These are phyloP conservation scores for Glandiceps talaboti DNA, from an alignment of 53 echinoderm and acorn worm genomes.

Conservation along the genomic window DNA sequence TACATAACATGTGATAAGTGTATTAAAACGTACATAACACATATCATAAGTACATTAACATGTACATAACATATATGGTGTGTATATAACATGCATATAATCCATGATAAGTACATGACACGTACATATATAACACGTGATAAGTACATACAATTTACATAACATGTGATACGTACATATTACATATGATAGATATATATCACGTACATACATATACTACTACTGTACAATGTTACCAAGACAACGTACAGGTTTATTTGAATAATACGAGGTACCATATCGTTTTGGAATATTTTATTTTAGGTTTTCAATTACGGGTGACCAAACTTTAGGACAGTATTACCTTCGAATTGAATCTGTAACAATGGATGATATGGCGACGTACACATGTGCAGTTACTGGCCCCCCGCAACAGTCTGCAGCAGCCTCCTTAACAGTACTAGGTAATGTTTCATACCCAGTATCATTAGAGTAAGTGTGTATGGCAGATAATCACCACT, in stretches of 20 bases:
- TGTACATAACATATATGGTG: too few species aligned
- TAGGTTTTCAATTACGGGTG: slow-evolving; percentile 59
- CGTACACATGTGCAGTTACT: slow-evolving; percentile 56
- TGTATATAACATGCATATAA: too few species aligned
- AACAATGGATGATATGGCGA: slow-evolving; percentile 25
- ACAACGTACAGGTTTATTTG: slow-evolving; percentile 14
- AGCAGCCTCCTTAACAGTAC: slow-evolving; percentile 47
- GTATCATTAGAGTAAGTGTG: neutral
- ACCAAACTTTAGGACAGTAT: slow-evolving; percentile 39
- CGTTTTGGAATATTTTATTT: too few species aligned
- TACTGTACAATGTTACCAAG: slow-evolving; percentile 3
- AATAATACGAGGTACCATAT: too few species aligned
- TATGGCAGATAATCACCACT: neutral
- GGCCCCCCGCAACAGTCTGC: slow-evolving; percentile 45
- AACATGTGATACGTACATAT: too few species aligned
- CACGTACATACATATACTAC: neutral
- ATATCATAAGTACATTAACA: too few species aligned
- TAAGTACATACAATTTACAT: too few species aligned
- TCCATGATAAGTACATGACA: too few species aligned
- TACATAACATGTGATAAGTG: too few species aligned
- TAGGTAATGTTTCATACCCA: neutral
- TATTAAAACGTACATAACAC: too few species aligned
- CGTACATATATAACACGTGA: too few species aligned
- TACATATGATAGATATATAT: too few species aligned
- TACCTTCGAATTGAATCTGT: slow-evolving; percentile 44